Conservation (phyloP, 1,140 invertebrate genomes). For the Aphaenogaster floridana region DNA sequence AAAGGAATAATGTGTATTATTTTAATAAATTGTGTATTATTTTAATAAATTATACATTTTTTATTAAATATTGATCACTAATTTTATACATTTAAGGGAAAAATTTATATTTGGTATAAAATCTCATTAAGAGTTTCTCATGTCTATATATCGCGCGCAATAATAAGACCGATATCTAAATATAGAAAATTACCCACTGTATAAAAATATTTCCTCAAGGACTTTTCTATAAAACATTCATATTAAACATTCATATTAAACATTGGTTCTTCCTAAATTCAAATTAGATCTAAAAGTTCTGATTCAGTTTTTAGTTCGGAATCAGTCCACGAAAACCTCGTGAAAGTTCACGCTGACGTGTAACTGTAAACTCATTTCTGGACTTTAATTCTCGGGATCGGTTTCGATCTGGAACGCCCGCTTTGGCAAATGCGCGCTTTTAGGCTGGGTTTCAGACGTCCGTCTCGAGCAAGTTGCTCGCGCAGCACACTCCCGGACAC, state of each 20-base stretch:
- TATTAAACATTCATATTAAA: not conserved
- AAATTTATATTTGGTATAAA: not conserved
- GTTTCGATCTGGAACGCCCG: not conserved
- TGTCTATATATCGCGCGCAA: not conserved
- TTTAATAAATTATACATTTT: conserved; percentile 1
- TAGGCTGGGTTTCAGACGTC: not conserved
- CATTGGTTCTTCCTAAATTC: not conserved
- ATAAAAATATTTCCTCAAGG: not conserved
- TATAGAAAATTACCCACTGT: not conserved
- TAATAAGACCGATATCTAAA: not conserved
- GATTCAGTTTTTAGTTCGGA: not conserved
- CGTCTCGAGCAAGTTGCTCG: not conserved
- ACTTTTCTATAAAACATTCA: not conserved
- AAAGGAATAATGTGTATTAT: not conserved
- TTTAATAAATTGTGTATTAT: not conserved
- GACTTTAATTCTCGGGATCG: conserved; percentile 16
- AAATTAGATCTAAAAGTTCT: conserved; percentile 35
- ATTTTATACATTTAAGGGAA: not conserved
- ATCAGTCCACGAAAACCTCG: not conserved
- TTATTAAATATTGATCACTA: not conserved
- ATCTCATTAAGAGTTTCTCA: not conserved
- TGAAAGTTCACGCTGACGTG: not conserved
- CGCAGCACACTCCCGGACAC: not conserved
- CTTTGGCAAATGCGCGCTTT: not conserved
- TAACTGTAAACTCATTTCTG: conserved; percentile 37